Base-by-base conservation (phyloP, 2,888 invertebrate species). In the Drosophila yooni region DNA sequence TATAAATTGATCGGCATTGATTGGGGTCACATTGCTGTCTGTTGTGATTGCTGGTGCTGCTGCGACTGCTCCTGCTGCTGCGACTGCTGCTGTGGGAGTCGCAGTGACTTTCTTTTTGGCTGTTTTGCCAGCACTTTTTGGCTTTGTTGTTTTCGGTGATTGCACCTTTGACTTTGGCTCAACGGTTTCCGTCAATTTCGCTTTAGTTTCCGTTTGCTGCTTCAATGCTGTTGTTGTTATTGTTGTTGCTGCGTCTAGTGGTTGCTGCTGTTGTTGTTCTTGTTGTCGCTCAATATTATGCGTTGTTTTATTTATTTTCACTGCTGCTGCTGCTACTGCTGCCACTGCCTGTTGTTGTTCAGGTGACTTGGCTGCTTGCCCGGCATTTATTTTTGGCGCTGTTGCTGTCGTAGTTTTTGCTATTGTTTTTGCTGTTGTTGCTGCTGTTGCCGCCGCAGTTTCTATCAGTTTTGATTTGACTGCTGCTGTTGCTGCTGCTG, bases 291-390 rank as follows among this genome's bases (percentile, higher is more conserved):
- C 85, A 56, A 72, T 76, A 80, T 79, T 86, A 76, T 77, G 83
- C 74, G 82, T 80, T 74, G 82, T 80, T 77, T 81, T 84, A 78
- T 86, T 82, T 83, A 71, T 81, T 80, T 70, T 81, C 60, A 78
- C 70, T 71, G 79, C 79, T 67, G 74, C 76, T 70, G 74, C 75
- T 79, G 82, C 81, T 83, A 53, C 59, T 66, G 67, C 54, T 83
- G 78, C 74, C 75, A 83, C 76, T 73, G 92, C 83, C 78, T 82
- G 70, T 81, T 76, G 69, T 79, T 81, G 81, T 91, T 91, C 93
- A 91, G 92, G 91, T 93, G 91, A 92, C 93, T 92, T 94, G 93
- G 90, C 91, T 79, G 60, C 68, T 71, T 87, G 92, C 93, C 93
- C 92, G 89, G 73, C 75, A 88, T 90, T 91, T 93, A 92, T 92